Evolutionary conservation across 2,797 vertebrate species (phyloP), one percentile per base, ranked within the genome.

Genomic region (Cottoperca gobio): DNA sequence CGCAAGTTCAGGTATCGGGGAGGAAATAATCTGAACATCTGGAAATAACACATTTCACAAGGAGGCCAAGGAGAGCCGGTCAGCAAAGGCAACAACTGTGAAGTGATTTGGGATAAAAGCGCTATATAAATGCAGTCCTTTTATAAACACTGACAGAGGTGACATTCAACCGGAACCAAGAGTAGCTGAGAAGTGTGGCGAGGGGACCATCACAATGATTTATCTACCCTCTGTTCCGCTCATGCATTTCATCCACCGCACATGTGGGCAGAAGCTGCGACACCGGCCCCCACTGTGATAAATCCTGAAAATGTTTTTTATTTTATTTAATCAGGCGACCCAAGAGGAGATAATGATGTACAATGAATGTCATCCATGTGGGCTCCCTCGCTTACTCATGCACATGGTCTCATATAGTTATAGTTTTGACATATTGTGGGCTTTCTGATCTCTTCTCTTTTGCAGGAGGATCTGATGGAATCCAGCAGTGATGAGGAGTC

Each of bases 401-500:
- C 17, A 11, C 28, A 42, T 3, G 11, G 52, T 73, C 55, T 37
- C 42, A 65, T 63, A 59, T 65, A 43, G 48, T 76, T 67, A 45
- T 64, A 14, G 24, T 39, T 49, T 31, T n/a, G n/a, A n/a, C n/a
- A 1, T 13, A 1, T 37, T 3, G 55, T 10, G 0, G 0, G 1
- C 3, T 21, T 14, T 62, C 2, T 37, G 2, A n/a, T 9, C 19
- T 9, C 2, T 24, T 35, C 5, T 19, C n/a, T n/a, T n/a, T 53
- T 58, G 61, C 72, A 95, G 94, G 89, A 92, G 53, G 93, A 95
- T 42, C 76, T 90, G 60, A 26, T 96, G 37, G 97, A 98, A 92
- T 96, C 94, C 76, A 96, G 95, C 80, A 97, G 96, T 0, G 97
- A 97, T 61, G 95, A 95, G 1, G 96, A 95, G 33, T 91, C 92